These are phyloP conservation scores for Cyphomyrus plagiostoma DNA, from an alignment of 2,113 vertebrate genomes.

Conservation along the genomic window DNA sequence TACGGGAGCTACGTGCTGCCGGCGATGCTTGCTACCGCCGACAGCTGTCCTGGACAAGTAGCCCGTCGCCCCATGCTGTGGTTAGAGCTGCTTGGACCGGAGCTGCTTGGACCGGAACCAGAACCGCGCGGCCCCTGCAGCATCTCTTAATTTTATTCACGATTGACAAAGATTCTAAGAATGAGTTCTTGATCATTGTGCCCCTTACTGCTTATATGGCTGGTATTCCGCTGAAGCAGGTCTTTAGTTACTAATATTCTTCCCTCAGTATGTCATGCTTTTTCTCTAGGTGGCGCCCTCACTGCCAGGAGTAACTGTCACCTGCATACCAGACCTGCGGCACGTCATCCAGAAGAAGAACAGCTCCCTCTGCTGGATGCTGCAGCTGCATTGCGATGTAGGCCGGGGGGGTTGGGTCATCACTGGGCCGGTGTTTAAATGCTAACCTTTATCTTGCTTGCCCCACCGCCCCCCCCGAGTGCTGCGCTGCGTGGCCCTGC, in stretches of 20 bases:
- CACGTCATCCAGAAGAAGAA: constrained; percentile 9
- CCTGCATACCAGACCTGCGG: constrained; percentile 13
- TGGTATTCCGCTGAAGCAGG: background rate
- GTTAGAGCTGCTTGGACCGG: background rate
- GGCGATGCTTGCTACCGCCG: background rate
- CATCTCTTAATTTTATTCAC: background rate
- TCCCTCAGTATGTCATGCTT: background rate
- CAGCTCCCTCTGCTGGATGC: constrained; percentile 17
- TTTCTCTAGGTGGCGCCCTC: background rate
- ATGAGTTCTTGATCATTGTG: background rate
- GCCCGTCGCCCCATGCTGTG: constrained; percentile 15
- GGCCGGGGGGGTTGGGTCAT: background rate
- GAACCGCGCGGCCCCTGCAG: too few relatives aligned
- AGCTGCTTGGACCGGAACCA: too few relatives aligned
- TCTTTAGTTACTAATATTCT: background rate
- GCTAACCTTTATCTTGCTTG: background rate
- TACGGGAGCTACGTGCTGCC: background rate
- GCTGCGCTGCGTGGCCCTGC: constrained; percentile 18
- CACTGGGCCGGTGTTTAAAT: background rate
- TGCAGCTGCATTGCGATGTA: constrained; percentile 26
- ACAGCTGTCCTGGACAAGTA: constrained; percentile 25
- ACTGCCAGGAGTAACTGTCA: constrained; percentile 21
- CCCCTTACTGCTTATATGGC: background rate
- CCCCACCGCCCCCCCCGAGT: background rate
- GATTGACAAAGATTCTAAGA: background rate